A percentile compares a stretch with the other conserved stretches of the same genome.
phyloP scores from a whole-genome alignment of 2,113 vertebrate species.

The Anoura caudifer region DNA sequence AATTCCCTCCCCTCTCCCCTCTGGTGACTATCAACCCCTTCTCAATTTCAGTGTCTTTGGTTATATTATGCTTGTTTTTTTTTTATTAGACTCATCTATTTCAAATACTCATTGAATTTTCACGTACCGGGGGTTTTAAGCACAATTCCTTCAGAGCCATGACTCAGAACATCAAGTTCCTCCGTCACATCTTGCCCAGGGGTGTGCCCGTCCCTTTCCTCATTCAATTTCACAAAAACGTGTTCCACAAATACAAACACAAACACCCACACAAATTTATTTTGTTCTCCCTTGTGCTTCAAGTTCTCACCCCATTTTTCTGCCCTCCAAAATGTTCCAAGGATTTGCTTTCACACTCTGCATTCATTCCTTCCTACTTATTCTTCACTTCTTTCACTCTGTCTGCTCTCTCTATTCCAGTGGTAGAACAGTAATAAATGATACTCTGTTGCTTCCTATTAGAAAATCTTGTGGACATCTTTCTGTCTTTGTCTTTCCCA shows the following conservation, averaged over 20 bases:
- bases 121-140: neutral
- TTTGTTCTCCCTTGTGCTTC: neutral
- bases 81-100: neutral
- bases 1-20: no score
- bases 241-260: neutral
- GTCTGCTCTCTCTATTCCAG: neutral
- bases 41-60: no score
- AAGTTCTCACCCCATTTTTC: neutral
- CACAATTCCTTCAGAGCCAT: neutral
- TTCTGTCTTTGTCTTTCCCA: neutral
- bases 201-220: neutral
- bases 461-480: neutral
- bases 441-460: neutral
- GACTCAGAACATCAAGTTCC: neutral
- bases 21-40: no score
- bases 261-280: neutral
- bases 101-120: neutral
- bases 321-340: neutral
- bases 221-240: neutral
- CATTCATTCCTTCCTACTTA: neutral
- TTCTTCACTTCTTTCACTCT: neutral
- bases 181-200: neutral
- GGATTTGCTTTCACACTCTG: neutral
- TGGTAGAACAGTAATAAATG: neutral
- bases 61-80: no score